These are phyloP conservation scores for Bombus haemorrhoidalis DNA, from an alignment of 1,140 invertebrate species.

Conservation along the genomic window DNA sequence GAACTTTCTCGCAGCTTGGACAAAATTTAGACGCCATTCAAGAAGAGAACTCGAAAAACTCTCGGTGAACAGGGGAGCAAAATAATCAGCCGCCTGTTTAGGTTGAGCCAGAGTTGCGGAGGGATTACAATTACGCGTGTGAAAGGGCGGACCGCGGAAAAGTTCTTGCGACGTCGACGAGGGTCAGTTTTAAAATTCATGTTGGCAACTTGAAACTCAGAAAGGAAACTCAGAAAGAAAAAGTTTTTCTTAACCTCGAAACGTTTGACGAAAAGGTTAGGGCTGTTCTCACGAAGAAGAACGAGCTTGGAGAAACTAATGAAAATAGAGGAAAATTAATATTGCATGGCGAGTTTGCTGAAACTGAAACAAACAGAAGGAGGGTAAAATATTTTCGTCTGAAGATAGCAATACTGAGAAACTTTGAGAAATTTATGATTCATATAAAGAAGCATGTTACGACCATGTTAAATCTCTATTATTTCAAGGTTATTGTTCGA, in stretches of 20 bases:
- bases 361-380: background rate
- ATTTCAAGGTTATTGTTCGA: background rate
- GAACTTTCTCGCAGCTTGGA: background rate
- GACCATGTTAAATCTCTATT: background rate
- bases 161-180: background rate
- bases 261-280: conserved; percentile 15
- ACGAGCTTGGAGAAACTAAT: background rate
- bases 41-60: background rate
- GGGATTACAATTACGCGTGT: conserved; percentile 22
- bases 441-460: background rate
- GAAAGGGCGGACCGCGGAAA: background rate
- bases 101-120: background rate
- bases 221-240: too few relatives aligned
- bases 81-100: conserved; percentile 26
- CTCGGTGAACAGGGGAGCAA: background rate
- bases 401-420: background rate
- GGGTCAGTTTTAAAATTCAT: conserved; percentile 16
- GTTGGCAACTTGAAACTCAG: background rate
- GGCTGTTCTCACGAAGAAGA: background rate
- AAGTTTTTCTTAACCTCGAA: conserved; percentile 30
- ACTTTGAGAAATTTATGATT: background rate
- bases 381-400: background rate
- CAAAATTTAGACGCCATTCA: background rate
- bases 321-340: conserved; percentile 29
- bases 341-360: background rate